phyloP scores from a whole-genome alignment of 2,888 invertebrate species.

The Drosophila recens region DNA sequence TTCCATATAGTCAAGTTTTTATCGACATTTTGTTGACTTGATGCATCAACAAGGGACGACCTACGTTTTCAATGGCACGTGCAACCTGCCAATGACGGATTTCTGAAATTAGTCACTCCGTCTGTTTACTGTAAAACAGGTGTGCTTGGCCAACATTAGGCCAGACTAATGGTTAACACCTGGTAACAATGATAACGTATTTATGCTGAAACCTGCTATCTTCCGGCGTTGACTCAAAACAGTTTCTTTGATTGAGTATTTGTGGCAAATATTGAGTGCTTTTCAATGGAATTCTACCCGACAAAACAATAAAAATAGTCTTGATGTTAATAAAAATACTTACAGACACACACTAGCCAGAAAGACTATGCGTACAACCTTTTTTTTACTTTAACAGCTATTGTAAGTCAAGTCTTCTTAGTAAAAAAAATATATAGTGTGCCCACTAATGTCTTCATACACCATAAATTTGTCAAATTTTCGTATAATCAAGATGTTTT shows the following conservation, averaged over 20 bases:
- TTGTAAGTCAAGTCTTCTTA: too few species aligned
- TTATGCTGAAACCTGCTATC: slow-evolving; percentile 14
- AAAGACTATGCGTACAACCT: too few species aligned
- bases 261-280: slow-evolving; percentile 2
- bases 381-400: too few species aligned
- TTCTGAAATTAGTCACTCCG: slow-evolving; percentile 32
- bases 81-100: slow-evolving; percentile 29
- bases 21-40: slow-evolving; percentile 7
- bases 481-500: too few species aligned
- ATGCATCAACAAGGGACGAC: slow-evolving; percentile 7
- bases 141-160: slow-evolving; percentile 8
- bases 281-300: not conserved
- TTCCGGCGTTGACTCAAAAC: not conserved
- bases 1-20: not conserved
- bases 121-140: slow-evolving; percentile 11
- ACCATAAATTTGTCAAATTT: too few species aligned
- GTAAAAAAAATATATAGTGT: too few species aligned
- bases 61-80: slow-evolving; percentile 44
- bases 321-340: too few species aligned
- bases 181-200: slow-evolving; percentile 42
- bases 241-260: not conserved
- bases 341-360: too few species aligned
- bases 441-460: too few species aligned
- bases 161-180: slow-evolving; percentile 42
- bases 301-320: not conserved